Conservation (phyloP, 2,888 invertebrate species). For the Gerris lacustris region DNA sequence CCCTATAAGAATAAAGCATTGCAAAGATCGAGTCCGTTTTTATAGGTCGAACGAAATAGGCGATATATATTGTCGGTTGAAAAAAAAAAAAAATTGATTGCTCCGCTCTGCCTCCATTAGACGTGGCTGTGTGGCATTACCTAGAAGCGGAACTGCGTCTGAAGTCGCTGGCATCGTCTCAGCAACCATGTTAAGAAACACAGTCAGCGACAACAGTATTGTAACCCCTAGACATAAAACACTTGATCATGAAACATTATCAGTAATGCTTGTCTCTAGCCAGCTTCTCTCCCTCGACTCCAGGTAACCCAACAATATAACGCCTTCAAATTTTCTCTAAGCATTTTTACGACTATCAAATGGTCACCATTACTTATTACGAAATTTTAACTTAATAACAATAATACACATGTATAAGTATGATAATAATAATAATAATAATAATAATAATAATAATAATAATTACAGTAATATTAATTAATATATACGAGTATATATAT, state of each 20-base stretch:
- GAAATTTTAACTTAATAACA: no score
- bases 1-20: not conserved
- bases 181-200: constrained; percentile 96
- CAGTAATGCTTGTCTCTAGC: constrained; percentile 10
- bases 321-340: not conserved
- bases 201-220: constrained; percentile 91
- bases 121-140: constrained; percentile 26
- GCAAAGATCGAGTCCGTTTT: not conserved
- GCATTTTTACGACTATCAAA: no score
- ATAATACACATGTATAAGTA: no score
- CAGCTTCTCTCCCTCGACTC: constrained; percentile 4
- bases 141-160: constrained; percentile 41
- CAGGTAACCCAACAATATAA: not conserved
- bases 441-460: no score
- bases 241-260: constrained; percentile 7
- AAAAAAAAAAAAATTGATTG: constrained; percentile 9
- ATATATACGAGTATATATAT: no score
- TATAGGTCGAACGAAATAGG: not conserved
- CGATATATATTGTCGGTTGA: not conserved
- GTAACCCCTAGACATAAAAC: constrained; percentile 63
- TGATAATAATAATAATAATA: no score
- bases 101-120: constrained; percentile 30
- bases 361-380: no score
- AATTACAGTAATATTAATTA: no score
- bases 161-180: constrained; percentile 98